phyloP scores from a whole-genome alignment of 1,140 invertebrate genomes.

The Teleopsis dalmanni region DNA sequence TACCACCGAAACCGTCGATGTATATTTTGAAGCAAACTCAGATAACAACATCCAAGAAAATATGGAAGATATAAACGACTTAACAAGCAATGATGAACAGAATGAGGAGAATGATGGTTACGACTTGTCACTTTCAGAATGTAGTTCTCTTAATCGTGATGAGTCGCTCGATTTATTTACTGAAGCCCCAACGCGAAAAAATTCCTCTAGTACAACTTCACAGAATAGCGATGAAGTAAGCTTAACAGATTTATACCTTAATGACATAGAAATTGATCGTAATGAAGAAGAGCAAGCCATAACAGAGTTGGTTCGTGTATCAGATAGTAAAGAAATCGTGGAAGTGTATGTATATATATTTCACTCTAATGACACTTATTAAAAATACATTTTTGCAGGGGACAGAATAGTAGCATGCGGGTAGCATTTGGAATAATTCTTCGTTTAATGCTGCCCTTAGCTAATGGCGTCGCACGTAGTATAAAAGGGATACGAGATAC shows the following conservation, averaged over 20 bases:
- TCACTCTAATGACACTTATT: neutral
- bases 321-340: conserved; percentile 19
- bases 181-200: too few relatives aligned
- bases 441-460: conserved; percentile 32
- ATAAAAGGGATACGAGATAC: conserved; percentile 37
- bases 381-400: conserved; percentile 12
- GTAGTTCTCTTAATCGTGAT: too few relatives aligned
- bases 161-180: too few relatives aligned
- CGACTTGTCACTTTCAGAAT: too few relatives aligned
- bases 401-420: conserved; percentile 32
- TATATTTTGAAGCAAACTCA: too few relatives aligned
- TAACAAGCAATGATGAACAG: too few relatives aligned
- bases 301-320: conserved; percentile 29
- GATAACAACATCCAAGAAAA: too few relatives aligned
- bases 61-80: too few relatives aligned
- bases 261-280: conserved; percentile 31
- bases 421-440: conserved; percentile 37
- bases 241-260: conserved; percentile 1
- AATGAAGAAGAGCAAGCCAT: conserved; percentile 34
- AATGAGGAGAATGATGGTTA: too few relatives aligned
- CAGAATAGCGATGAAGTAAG: neutral
- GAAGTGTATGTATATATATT: conserved; percentile 21
- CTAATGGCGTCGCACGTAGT: conserved; percentile 34
- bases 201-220: too few relatives aligned
- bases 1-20: too few relatives aligned